Base-by-base conservation (phyloP, 2,797 vertebrate species). In the Sebastes baramenuke region DNA sequence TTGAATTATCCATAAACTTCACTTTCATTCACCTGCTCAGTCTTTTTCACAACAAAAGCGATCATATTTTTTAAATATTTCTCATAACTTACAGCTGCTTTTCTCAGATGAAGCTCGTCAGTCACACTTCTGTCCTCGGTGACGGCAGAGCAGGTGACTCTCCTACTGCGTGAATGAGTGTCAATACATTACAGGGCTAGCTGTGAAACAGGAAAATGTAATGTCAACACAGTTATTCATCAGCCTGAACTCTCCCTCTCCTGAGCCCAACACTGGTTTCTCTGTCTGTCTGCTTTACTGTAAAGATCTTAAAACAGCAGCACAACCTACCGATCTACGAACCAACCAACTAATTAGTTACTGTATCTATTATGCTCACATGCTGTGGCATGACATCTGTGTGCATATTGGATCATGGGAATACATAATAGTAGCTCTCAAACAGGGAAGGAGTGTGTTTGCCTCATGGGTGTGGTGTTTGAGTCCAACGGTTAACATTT, bases 141-240 rank as follows among this genome's bases (percentile, higher is more conserved):
- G 62, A 46, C 9, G 12, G 56, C 52, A 27, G 56, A 78, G 30
- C 77, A 86, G 89, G 76, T 87, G 84, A 83, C 81, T 85, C 22
- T 7, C 34, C 66, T 65, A 59, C 58, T 56, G 27, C 24, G 46
- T 79, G 64, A 84, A 75, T 76, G 54, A 16, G 24, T 24, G 29
- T 80, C 80, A 88, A 70, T 24, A 70, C 32, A 64, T 81, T 14
- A 69, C 49, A 52, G 22, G 25, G 2, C 11, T 4, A 80, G 75
- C 79, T 46, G 86, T 81, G 56, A 55, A 85, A 84, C 68, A 79
- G 80, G 86, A 76, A 92, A 84, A 72, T 72, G 52, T 38, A 64
- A 79, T 32, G 77, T 89, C 83, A 87, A 79, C 83, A 69, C 85
- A 86, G 87, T 89, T 90, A 90, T 72, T 89, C 72, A 87, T 77